Conservation (phyloP, 2,113 vertebrate genomes). For the Pluvialis apricaria region DNA sequence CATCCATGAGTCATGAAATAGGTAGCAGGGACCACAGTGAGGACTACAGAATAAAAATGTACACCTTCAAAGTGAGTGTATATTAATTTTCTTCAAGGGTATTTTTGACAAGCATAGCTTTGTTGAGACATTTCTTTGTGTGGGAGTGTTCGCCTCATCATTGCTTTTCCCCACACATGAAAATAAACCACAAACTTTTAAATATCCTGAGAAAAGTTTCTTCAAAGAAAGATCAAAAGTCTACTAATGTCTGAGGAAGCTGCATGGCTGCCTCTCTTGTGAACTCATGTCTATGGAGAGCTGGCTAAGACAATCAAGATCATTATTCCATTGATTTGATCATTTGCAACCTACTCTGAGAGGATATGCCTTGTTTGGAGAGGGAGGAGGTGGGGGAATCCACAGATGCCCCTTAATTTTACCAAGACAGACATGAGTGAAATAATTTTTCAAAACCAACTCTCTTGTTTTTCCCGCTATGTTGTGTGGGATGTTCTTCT, state of each 20-base stretch:
- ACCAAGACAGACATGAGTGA: not conserved
- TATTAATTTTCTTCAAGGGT: slow-evolving; percentile 9
- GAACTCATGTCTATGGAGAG: slow-evolving; percentile 47
- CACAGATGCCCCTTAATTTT: not conserved
- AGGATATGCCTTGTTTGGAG: not conserved
- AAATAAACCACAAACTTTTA: slow-evolving; percentile 57
- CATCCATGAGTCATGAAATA: not conserved
- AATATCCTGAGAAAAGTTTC: slow-evolving; percentile 60
- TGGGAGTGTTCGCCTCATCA: slow-evolving; percentile 5
- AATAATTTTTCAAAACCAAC: not conserved
- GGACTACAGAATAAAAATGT: not conserved
- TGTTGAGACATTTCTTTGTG: slow-evolving; percentile 37
- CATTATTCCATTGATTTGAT: not conserved
- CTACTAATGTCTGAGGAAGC: slow-evolving; percentile 48
- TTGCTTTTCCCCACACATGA: slow-evolving; percentile 27
- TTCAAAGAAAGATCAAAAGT: slow-evolving; percentile 68
- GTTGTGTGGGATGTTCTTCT: not conserved
- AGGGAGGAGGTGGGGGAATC: not conserved
- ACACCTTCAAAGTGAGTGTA: not conserved
- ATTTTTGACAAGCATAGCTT: slow-evolving; percentile 4
- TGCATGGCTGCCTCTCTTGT: slow-evolving; percentile 28
- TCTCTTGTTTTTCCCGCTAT: not conserved
- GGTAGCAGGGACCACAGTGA: not conserved
- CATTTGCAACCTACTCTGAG: not conserved
- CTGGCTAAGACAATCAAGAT: not conserved